Evolutionary conservation across 2,888 invertebrate genomes (phyloP).

Genomic region (Lathronympha strigana): DNA sequence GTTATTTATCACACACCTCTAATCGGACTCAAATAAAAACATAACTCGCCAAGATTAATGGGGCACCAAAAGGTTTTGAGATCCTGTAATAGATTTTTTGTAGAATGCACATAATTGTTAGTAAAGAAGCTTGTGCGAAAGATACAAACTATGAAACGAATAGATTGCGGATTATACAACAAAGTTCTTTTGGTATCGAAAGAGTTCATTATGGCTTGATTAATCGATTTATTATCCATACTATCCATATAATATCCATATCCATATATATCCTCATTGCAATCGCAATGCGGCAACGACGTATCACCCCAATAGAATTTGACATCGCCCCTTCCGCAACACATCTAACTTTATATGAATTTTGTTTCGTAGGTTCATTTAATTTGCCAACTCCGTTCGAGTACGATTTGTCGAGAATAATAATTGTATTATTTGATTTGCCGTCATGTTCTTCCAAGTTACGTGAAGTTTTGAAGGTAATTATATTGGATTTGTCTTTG

Average conservation of each 20-base stretch:
- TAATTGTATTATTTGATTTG: conserved; percentile 34
- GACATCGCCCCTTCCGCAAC: conserved; percentile 3
- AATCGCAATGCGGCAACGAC: no score
- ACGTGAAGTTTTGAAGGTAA: conserved; percentile 15
- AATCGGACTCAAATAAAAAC: conserved; percentile 36
- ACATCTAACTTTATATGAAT: conserved; percentile 28
- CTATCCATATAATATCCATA: no score
- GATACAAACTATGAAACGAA: not conserved
- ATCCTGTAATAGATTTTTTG: conserved; percentile 31
- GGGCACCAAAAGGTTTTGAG: conserved; percentile 28
- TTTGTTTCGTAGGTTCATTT: conserved; percentile 32
- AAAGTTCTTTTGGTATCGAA: not conserved
- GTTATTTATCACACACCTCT: no score
- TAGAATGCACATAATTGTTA: not conserved
- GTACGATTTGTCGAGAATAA: conserved; percentile 30
- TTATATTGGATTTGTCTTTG: conserved; percentile 8
- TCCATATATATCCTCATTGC: no score
- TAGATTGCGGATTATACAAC: conserved; percentile 1
- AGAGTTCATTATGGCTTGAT: not conserved
- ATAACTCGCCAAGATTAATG: conserved; percentile 39
- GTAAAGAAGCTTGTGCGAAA: conserved; percentile 29
- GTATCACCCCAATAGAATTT: not conserved
- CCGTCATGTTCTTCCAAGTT: not conserved
- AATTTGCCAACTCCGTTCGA: conserved; percentile 26
- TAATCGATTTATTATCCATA: not conserved